Evolutionary conservation across 1,140 invertebrate genomes (phyloP).

Genomic region (Brachionus rotundiformis): DNA sequence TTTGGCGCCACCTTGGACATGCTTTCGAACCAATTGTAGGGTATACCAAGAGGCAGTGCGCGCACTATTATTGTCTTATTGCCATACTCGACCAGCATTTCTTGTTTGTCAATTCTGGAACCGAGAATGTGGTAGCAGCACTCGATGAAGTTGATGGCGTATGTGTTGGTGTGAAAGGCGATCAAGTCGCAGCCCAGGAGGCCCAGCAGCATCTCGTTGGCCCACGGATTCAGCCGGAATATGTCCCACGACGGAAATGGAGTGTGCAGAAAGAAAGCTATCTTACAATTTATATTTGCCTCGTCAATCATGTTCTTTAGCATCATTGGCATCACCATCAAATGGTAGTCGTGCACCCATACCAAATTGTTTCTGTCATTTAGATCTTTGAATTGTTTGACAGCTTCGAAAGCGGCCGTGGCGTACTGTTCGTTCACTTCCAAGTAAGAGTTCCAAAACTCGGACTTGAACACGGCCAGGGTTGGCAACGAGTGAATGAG

Average conservation of each 20-base stretch:
- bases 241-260: constrained; percentile 90
- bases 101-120: constrained; percentile 81
- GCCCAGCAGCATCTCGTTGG: constrained; percentile 83
- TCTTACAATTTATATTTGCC: constrained; percentile 74
- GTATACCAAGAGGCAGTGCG: constrained; percentile 71
- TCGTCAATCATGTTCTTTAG: constrained; percentile 80
- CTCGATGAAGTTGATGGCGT: constrained; percentile 86
- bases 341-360: constrained; percentile 88
- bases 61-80: constrained; percentile 78
- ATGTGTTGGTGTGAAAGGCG: constrained; percentile 86
- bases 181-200: constrained; percentile 79
- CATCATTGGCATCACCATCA: constrained; percentile 85
- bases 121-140: constrained; percentile 83
- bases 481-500: constrained; percentile 87
- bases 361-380: constrained; percentile 72
- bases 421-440: constrained; percentile 80
- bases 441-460: constrained; percentile 77
- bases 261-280: constrained; percentile 87
- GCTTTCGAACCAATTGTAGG: constrained; percentile 80
- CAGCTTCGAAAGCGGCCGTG: constrained; percentile 70
- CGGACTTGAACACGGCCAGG: constrained; percentile 73
- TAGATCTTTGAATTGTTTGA: constrained; percentile 63
- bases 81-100: constrained; percentile 80
- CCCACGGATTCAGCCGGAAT: constrained; percentile 83
- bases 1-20: constrained; percentile 74